Evolutionary conservation across 2,797 vertebrate genomes (phyloP), one percentile per base, ranked within the genome.

Genomic region (Argentina silus): DNA sequence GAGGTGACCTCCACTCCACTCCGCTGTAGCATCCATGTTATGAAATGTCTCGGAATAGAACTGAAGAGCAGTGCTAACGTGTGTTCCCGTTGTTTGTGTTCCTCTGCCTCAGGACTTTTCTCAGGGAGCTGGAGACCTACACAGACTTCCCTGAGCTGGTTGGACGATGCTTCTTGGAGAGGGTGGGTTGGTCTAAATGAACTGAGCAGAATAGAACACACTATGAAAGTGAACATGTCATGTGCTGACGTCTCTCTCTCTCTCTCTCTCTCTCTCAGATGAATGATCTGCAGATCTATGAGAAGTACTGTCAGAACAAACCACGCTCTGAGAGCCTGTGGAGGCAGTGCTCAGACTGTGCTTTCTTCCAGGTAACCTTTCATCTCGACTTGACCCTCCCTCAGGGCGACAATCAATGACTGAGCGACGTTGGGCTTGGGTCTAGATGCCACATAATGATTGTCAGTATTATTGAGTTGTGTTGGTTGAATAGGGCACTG

Each of bases 221-320:
- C 50, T 15, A 51, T 51, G 50, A 15, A 51, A 36, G 4, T 36
- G 27, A 36, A 36, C 27, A 36, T 36, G 1, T 36, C 27, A 36
- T 36, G 27, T 51, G 50, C 11, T 51, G 7, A 51, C 10, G 6
- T 60, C 21, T 21, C 23, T 47, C 27, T 56, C 4, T 65, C 27
- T 76, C n/a, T 21, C 17, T 8, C 27, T 74, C 19, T 66, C 2
- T 47, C 1, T 71, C 27, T 74, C 73, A 99, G 98, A 98, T 97
- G 97, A 94, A 95, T 79, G 97, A 99, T 78, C 96, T 99, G 81
- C 96, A 97, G 93, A 96, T 99, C 87, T 99, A 99, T 64, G 97
- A 99, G 90, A 96, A 96, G 72, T 99, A 99, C 86, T 99, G 97
- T 86, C 98, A 99, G 91, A 99, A 99, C 81, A 99, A 99, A 88